Percentiles rank a stretch among this genome's conserved stretches.
These are phyloP conservation scores for Opisthograptis luteolata DNA, from an alignment of 2,888 invertebrate genomes.

Conservation along the genomic window DNA sequence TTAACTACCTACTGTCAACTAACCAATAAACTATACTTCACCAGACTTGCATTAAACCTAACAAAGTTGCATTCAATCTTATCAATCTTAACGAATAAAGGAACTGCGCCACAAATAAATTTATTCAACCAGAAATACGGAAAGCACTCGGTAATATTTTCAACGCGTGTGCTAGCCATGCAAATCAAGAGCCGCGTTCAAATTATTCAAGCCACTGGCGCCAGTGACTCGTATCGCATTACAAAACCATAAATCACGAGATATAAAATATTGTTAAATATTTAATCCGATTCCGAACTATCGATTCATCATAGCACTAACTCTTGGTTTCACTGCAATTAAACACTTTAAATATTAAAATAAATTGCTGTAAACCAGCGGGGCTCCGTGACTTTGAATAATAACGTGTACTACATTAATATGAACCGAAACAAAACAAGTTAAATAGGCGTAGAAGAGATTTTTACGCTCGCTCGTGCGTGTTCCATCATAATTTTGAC, in stretches of 20 bases:
- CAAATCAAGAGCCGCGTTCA: constrained; percentile 32
- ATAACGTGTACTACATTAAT: constrained; percentile 49
- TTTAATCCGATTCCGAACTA: constrained; percentile 11
- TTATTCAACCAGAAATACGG: constrained; percentile 18
- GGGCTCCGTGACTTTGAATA: constrained; percentile 53
- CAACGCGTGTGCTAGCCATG: constrained; percentile 32
- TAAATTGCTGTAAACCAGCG: constrained; percentile 55
- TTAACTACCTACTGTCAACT: too few relatives aligned
- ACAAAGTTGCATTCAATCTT: constrained; percentile 7
- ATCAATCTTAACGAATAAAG: constrained; percentile 1
- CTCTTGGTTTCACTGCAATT: constrained; percentile 42
- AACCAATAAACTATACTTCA: too few relatives aligned
- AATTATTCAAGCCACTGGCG: constrained; percentile 34
- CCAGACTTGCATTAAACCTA: background rate
- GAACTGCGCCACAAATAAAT: constrained; percentile 27
- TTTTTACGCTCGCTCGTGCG: constrained; percentile 48
- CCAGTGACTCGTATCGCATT: constrained; percentile 27
- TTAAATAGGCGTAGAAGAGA: constrained; percentile 48
- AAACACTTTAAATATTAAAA: constrained; percentile 53
- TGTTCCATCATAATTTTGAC: constrained; percentile 46
- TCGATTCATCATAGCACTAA: constrained; percentile 16
- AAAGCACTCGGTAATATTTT: constrained; percentile 27
- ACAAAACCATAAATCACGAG: constrained; percentile 1
- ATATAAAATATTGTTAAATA: constrained; percentile 12
- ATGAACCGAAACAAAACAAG: constrained; percentile 52